Evolutionary conservation across 2,113 vertebrate species (phyloP), one percentile per base, ranked within the genome.

Genomic region (Gorsachius goisagi): DNA sequence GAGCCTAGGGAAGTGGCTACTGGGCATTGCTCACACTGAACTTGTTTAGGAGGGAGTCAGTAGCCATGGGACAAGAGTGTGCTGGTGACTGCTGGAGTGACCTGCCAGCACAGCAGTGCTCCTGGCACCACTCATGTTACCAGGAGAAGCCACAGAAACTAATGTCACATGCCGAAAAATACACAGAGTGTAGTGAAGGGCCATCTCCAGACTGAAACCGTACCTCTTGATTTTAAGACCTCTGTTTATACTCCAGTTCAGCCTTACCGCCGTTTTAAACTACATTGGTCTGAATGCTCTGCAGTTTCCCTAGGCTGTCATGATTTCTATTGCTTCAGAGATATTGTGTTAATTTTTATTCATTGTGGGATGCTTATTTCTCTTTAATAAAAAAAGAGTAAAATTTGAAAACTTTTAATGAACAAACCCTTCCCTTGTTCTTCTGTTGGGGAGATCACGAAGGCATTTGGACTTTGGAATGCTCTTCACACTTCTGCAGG

Each of bases 251-350:
- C 12, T 68, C 64, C 71, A 35, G 10, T 62, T 90, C 45, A 45
- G 39, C 39, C 49, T 33, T 60, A 45, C 15, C 0, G 5, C 11
- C 0, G 1, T 32, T 85, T 85, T 32, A 63, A 85, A 71, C 12
- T 39, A 35, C 5, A 19, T 4, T 33, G 37, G 21, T 41, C 55
- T 82, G 50, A 63, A 66, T 0, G 3, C 12, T n/a, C 22, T 0
- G 1, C 24, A 53, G 44, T 27, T 83, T 93, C 26, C 21, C 33
- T 20, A 50, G 47, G 33, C 30, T 80, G 47, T 28, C 63, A 62
- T 1, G 3, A 39, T 28, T 41, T 69, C 18, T 55, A 3, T 41
- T 74, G 13, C 21, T 50, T 74, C 19, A 62, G 24, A 69, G 27
- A 50, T 44, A 12, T 1, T 35, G 15, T 21, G 47, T 22, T 81